Evolutionary conservation across 2,888 invertebrate genomes (phyloP), one percentile per base, ranked within the genome.

Genomic region (Drosophila parthenogenetica): DNA sequence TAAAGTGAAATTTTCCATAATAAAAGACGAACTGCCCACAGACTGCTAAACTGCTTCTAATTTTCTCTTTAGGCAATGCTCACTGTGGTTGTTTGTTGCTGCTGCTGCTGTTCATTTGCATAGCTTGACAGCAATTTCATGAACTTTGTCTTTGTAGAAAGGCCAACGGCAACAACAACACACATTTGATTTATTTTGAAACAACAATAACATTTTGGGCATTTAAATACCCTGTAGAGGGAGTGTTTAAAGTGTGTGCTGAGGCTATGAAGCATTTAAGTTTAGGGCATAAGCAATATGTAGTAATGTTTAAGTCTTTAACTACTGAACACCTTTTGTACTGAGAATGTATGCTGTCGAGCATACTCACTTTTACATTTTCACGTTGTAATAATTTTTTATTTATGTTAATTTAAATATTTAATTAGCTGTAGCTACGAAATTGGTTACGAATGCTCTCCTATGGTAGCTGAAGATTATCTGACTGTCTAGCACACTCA

Each of bases 1-100:
- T 67, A 65, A 68, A 76, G 76, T 76, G 77, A 76, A 76, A 76
- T 76, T 76, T 75, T 75, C 64, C 69, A 66, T 69, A 70, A 61
- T 69, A 63, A 62, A 45, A 67, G 45, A 65, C 54, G 55, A 37
- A 16, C 60, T 61, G 73, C 54, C 74, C 73, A 61, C 60, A 16
- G 69, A 69, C 73, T 65, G 50, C 40, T 65, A 74, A 74, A 70
- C 58, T 60, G 48, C 75, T 75, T 75, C 61, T 75, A 75, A 75
- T 71, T 75, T 53, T 51, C 51, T 43, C 32, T 62, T 22, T 40
- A 14, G 14, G 13, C 42, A 10, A 11, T 50, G 14, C 16, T 46
- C 10, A 8, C 51, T 35, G 14, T 17, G 50, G 42, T 29, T 64
- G 19, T 32, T 57, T 64, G 51, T n/a, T 25, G 11, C 43, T 40